Base-by-base conservation (phyloP, 1,140 invertebrate species). In the Antheraea mylitta region DNA sequence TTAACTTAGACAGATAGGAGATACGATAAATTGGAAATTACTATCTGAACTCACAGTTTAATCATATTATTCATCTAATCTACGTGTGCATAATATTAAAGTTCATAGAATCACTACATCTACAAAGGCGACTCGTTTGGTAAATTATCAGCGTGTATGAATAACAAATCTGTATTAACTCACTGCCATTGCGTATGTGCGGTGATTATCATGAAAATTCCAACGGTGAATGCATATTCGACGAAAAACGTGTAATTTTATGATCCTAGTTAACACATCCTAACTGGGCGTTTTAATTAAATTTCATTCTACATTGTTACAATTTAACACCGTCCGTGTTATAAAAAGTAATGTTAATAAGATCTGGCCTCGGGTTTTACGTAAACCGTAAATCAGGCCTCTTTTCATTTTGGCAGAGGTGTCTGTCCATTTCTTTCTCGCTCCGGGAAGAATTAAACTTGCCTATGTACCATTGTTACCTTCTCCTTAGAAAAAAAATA, bases 261-360 rank as follows among this genome's bases (percentile, higher is more conserved):
- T 69, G 69, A 22, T 58, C 71, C 74, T 77, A 76, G 81, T 83
- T 81, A 83, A 80, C 79, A 80, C 74, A 81, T 82, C 69, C 83
- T 80, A 80, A 81, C 79, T 80, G 79, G 76, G 76, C 77, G 79
- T 82, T 90, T 91, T 88, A 91, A 90, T 91, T 90, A 91, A 89
- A 91, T 83, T 89, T 87, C 78, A 81, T 76, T 85, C 80, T 80
- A 85, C 86, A 85, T 81, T 91, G 81, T 88, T 79, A 82, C 87
- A 88, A 89, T 87, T 89, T 85, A 90, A 76, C 79, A 78, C 80
- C 76, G 67, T 75, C 75, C 71, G 73, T 80, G 85, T 85, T 89
- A 89, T 90, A 88, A 91, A 91, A 91, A 90, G 87, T 89, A 86
- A 91, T 91, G 87, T 89, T 91, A 88, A 90, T 88, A 91, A 90